Percentiles rank a stretch among this genome's conserved stretches.
phyloP scores from a whole-genome alignment of 37 sponge, comb jelly and placozoan genomes.

The Spongilla lacustris region DNA sequence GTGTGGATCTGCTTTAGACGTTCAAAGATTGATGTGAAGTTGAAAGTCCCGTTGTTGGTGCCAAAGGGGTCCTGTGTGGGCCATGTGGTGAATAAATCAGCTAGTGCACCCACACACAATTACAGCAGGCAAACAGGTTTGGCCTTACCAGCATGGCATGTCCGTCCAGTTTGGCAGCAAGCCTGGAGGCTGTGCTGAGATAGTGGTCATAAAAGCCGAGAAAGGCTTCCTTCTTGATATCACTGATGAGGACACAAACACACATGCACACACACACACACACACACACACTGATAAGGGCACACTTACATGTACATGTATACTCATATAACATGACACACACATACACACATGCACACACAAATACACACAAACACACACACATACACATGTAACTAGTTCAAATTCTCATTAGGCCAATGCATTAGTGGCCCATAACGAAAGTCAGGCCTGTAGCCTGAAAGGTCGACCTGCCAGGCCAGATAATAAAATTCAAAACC shows the following conservation, averaged over 20 bases:
- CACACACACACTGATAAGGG: constrained; percentile 4
- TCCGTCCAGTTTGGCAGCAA: constrained; percentile 34
- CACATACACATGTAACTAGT: too few relatives aligned
- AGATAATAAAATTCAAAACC: too few relatives aligned
- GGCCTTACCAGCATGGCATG: constrained; percentile 53
- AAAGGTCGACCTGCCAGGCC: too few relatives aligned
- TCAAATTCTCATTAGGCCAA: too few relatives aligned
- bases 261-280: background rate
- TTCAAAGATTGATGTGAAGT: constrained; percentile 25
- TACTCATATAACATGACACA: background rate
- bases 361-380: too few relatives aligned
- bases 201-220: constrained; percentile 65
- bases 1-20: constrained; percentile 29
- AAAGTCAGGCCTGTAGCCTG: too few relatives aligned
- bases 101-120: background rate
- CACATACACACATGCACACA: too few relatives aligned
- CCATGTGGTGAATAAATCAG: background rate
- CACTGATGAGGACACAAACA: constrained; percentile 12
- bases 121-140: background rate
- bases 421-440: too few relatives aligned
- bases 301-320: background rate
- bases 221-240: constrained; percentile 53
- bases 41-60: constrained; percentile 67
- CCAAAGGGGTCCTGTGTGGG: constrained; percentile 67
- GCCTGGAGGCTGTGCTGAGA: constrained; percentile 21